Base-by-base conservation (phyloP, 1,140 invertebrate genomes). In the Brachionus asplanchnoidis region DNA sequence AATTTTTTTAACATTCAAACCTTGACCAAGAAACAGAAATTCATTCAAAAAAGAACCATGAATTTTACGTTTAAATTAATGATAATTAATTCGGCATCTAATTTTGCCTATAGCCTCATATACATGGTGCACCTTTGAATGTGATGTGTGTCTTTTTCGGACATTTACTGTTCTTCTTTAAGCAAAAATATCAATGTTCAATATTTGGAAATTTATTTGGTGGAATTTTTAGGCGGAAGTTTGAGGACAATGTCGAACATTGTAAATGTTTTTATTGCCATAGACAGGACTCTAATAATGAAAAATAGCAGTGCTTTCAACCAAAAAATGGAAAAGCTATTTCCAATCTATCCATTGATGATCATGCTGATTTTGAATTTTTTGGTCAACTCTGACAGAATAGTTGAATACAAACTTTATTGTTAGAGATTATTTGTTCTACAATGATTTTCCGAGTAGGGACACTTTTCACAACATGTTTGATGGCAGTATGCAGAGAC, bases 191-290 rank as follows among this genome's bases (percentile, higher is more conserved):
- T 77, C 3, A 14, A 12, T 50, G 11, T 77, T 77, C 73, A 77
- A 77, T 77, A 77, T 26, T 20, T 36, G 42, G 73, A 77, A 77
- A 50, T 77, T 9, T 50, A 50, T 77, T 50, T 77, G 11, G 42
- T 77, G 9, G 73, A 77, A 46, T 77, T 36, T 23, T 7, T 77
- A 12, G 73, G 73, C 28, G 46, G 32, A 1, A 28, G 8, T 28
- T 46, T 77, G n/a, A 77, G 46, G 50, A 26, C 44, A 50, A 9
- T 77, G 20, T 77, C 73, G 9, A 77, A 50, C 26, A 77, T 50
- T n/a, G 26, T 77, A 6, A 50, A 28, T 50, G 44, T 77, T 23
- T 20, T 46, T 14, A 50, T 77, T 26, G 17, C 73, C 9, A 50
- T 77, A 4, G 46, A 77, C 42, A 17, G 73, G 12, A 12, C 12